These are phyloP conservation scores for Sitta carolinensis DNA, from an alignment of 2,797 vertebrate species.

Conservation along the genomic window DNA sequence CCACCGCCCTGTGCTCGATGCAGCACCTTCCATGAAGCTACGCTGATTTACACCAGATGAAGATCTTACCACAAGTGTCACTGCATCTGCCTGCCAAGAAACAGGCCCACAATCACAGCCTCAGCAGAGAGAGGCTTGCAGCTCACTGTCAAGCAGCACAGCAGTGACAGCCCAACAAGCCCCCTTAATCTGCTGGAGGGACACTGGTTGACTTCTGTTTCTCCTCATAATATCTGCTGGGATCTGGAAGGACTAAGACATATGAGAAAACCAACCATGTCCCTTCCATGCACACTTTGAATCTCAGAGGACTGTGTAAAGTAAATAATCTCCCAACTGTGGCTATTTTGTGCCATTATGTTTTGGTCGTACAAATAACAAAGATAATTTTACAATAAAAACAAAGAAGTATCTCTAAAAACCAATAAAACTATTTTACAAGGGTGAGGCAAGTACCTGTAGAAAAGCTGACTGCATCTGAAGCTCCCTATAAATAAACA, in stretches of 20 bases:
- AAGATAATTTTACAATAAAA: neutral
- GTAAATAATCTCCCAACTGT: neutral
- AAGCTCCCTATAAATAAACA: neutral
- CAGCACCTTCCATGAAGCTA: neutral
- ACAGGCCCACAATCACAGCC: neutral
- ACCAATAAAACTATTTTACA: neutral
- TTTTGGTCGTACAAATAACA: neutral
- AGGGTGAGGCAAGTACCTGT: neutral
- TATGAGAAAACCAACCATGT: neutral
- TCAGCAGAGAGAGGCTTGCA: accelerated
- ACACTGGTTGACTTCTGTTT: neutral
- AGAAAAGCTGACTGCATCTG: neutral
- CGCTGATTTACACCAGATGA: accelerated
- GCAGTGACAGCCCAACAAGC: neutral
- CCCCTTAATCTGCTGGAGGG: neutral
- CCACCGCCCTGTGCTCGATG: accelerated
- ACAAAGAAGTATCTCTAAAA: neutral
- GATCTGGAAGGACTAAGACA: neutral
- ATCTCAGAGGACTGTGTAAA: neutral
- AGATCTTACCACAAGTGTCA: neutral
- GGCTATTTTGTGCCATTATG: neutral
- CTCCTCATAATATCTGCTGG: neutral
- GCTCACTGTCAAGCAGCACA: neutral
- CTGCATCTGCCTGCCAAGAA: neutral
- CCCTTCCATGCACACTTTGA: neutral